Conservation (phyloP, 2,797 vertebrate species). For the Margarornis squamiger region DNA sequence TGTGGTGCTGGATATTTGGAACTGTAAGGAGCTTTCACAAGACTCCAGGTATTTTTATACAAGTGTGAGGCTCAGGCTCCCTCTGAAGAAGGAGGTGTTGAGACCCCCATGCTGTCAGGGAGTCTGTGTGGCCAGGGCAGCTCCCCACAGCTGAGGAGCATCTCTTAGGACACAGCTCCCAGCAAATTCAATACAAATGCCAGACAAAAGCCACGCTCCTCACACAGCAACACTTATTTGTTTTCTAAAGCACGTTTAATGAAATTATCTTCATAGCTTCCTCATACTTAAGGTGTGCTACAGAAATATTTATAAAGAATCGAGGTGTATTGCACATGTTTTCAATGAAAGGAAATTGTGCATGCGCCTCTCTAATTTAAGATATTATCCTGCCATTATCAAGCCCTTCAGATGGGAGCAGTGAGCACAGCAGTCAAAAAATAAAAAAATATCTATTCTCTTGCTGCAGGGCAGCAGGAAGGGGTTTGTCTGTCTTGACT, state of each 20-base stretch:
- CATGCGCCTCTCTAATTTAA: neutral
- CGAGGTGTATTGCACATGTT: neutral
- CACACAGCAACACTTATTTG: neutral
- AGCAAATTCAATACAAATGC: neutral
- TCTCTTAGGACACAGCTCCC: neutral
- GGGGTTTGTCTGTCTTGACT: neutral
- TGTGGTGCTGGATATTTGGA: neutral
- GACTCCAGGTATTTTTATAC: neutral
- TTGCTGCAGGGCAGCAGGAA: neutral
- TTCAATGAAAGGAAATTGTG: neutral
- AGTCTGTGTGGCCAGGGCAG: neutral
- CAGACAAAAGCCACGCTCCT: neutral
- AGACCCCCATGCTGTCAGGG: neutral
- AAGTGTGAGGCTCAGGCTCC: neutral
- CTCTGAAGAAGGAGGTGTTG: neutral
- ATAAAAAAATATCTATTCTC: neutral
- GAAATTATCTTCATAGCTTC: neutral
- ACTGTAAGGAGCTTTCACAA: neutral
- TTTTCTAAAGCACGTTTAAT: neutral
- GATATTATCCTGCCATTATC: neutral
- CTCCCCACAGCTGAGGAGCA: accelerated
- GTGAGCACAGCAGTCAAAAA: neutral
- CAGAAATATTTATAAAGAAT: neutral
- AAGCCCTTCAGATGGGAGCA: neutral
- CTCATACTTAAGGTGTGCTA: neutral